Conservation (phyloP, 2,113 vertebrate genomes). For the Kryptolebias marmoratus region DNA sequence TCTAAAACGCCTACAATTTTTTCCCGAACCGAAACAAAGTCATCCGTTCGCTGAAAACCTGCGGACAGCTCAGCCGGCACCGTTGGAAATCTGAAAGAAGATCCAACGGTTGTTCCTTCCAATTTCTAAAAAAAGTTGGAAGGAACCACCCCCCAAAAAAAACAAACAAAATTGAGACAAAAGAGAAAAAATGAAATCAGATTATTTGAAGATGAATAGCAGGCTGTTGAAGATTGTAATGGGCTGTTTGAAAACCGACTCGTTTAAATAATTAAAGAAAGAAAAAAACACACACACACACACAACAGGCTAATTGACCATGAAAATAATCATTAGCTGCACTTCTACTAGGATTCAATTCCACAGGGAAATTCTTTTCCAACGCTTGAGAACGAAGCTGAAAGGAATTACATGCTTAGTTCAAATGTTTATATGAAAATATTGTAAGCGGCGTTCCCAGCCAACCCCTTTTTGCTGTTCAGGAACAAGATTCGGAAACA, state of each 20-base stretch:
- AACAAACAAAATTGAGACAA: too few relatives aligned
- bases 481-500: slow-evolving; percentile 2
- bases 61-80: not conserved
- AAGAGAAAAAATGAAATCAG: too few relatives aligned
- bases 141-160: too few relatives aligned
- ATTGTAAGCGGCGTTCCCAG: not conserved
- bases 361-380: not conserved
- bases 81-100: too few relatives aligned
- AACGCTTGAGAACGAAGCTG: not conserved
- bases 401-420: slow-evolving; percentile 12
- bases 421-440: slow-evolving; percentile 8
- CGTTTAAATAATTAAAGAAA: slow-evolving; percentile 14
- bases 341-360: slow-evolving; percentile 5
- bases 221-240: not conserved
- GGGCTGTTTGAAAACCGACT: not conserved
- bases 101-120: too few relatives aligned
- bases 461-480: not conserved
- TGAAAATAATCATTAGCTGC: slow-evolving; percentile 6
- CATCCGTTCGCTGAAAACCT: not conserved
- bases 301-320: not conserved
- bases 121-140: too few relatives aligned
- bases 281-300: not conserved
- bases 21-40: too few relatives aligned
- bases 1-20: not conserved
- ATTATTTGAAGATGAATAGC: not conserved